Base-by-base conservation (phyloP, 1,140 invertebrate genomes). In the Phthorimaea operculella region DNA sequence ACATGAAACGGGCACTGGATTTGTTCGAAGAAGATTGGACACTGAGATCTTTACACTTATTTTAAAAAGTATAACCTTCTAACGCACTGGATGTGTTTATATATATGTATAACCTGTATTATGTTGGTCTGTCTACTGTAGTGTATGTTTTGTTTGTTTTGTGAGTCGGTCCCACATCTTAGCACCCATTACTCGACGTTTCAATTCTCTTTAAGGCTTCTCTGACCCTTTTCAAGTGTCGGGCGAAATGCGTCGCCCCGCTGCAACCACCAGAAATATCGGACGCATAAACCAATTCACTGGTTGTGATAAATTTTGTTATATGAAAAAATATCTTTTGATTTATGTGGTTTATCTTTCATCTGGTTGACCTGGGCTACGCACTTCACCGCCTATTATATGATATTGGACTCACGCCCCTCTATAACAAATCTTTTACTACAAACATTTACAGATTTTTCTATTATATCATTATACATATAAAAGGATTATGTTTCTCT, bases 1-100 rank as follows among this genome's bases (percentile, higher is more conserved):
- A 80, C 79, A 80, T 73, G 75, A 70, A 76, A 74, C 76, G 77
- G 76, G 74, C 81, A 84, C 81, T 84, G 81, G 81, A 71, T 76
- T 77, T 74, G 78, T 76, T 83, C 75, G 69, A 67, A 74, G 74
- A 64, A 70, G 68, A 72, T 74, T 74, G 72, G 74, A 83, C 71
- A 77, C 73, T 83, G 79, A 83, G 79, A 83, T 83, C 79, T 72
- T 68, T 21, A 70, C 55, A 57, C 55, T 51, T 63, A 63, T 58
- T 54, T 55, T 64, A 60, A 61, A 62, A 48, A 47, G 28, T 52
- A 52, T 47, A 47, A 52, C 64, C 57, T 58, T 59, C 58, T 61
- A 70, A 63, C 66, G 64, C 70, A 68, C 68, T 70, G 68, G 66
- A 54, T 60, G 58, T 63, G 48, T 47, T 52, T 39, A 51, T 65